Evolutionary conservation across 2,797 vertebrate genomes (phyloP).

Genomic region (Rhinichthys osculus): DNA sequence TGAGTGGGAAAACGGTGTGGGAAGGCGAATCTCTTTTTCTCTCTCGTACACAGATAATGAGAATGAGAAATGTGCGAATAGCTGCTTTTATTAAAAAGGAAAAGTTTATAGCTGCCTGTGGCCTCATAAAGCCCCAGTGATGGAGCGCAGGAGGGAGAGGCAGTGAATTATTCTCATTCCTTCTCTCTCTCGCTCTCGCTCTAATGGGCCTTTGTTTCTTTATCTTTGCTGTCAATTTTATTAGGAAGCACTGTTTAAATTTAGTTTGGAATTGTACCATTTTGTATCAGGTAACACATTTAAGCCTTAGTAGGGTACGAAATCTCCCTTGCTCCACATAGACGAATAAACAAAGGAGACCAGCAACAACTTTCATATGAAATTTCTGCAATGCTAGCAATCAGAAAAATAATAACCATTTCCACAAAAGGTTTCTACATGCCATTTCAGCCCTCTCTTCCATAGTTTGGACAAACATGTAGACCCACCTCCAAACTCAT

Average conservation of each 20-base stretch:
- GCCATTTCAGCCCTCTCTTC: background rate
- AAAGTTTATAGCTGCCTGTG: conserved; percentile 36
- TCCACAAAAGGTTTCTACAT: background rate
- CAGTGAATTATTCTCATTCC: conserved; percentile 41
- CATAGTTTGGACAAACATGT: background rate
- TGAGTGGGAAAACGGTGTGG: conserved; percentile 3
- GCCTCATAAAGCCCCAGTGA: conserved; percentile 41
- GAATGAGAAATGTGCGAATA: conserved; percentile 6
- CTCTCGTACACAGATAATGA: conserved; percentile 18
- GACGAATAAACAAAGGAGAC: conserved; percentile 18
- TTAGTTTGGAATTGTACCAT: conserved; percentile 31
- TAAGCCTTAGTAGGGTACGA: background rate
- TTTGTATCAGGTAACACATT: conserved; percentile 35
- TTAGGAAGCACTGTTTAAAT: conserved; percentile 36
- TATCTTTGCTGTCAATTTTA: conserved; percentile 35
- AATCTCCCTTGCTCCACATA: background rate
- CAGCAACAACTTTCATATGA: background rate
- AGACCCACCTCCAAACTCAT: background rate
- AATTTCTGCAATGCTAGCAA: background rate
- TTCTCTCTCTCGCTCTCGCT: background rate
- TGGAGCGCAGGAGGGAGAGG: conserved; percentile 28
- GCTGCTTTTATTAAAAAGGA: conserved; percentile 43
- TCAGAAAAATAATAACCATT: conserved; percentile 1
- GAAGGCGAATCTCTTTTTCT: background rate
- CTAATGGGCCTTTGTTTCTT: conserved; percentile 41